Evolutionary conservation across 1,140 invertebrate species (phyloP), one percentile per base, ranked within the genome.

Genomic region (Manduca sexta): DNA sequence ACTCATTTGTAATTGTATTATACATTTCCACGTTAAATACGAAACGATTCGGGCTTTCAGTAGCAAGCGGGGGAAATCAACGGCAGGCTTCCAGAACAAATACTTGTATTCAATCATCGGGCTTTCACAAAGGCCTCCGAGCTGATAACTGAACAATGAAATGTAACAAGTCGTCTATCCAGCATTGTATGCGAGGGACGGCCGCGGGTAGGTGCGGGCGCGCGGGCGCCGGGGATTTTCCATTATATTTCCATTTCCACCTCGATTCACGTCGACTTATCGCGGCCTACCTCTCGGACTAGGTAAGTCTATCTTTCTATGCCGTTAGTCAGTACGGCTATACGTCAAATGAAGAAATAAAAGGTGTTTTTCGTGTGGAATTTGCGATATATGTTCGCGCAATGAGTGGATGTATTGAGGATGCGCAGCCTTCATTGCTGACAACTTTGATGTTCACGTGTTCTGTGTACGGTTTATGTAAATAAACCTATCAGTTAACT

Each of bases 161-260:
- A 84, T 81, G 81, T 83, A 83, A 83, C 79, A 76, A 83, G 77
- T 79, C 81, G 77, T 80, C 72, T 73, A 76, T 79, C 71, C 73
- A 64, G 70, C 74, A 84, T 84, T 84, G 81, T 84, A 58, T 70
- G 69, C 63, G 60, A 60, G 56, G 57, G 52, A 65, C 62, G 46
- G 33, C 2, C 30, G 50, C 31, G 18, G 35, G 42, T 44, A 45
- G 57, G 52, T n/a, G n/a, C 21, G 44, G 34, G 52, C 12, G 33
- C 50, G 60, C 54, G 53, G 45, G 29, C 34, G 44, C 51, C 52
- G 61, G 60, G 64, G 59, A 63, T 61, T 70, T 78, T 75, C 75
- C 79, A 83, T 84, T 84, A 83, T 83, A 85, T 83, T 84, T 79
- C 82, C 79, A 83, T 83, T 85, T 83, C 82, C 82, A 83, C 82